These are phyloP conservation scores for Anagrus nilaparvatae DNA, from an alignment of 1,140 invertebrate species.

Conservation along the genomic window DNA sequence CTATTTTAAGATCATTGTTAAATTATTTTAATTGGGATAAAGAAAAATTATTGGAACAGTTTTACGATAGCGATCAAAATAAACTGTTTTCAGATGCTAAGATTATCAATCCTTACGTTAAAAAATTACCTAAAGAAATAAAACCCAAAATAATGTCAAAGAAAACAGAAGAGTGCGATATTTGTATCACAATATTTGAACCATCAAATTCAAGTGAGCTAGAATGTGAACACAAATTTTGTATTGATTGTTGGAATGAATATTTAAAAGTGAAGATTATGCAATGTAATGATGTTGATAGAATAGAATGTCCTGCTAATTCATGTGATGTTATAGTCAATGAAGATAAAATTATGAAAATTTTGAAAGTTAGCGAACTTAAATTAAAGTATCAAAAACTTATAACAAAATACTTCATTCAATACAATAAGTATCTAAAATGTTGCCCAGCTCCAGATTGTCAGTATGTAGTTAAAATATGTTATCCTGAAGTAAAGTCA, in stretches of 20 bases:
- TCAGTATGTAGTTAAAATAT: conserved; percentile 56
- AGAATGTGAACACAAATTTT: background rate
- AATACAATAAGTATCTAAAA: conserved; percentile 58
- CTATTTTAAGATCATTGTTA: conserved; percentile 80
- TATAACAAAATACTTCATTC: conserved; percentile 46
- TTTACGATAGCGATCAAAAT: conserved; percentile 91
- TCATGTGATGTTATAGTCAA: background rate
- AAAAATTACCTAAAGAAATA: too few relatives aligned
- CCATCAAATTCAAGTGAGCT: conserved; percentile 83
- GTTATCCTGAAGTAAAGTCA: conserved; percentile 50
- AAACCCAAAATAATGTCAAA: too few relatives aligned
- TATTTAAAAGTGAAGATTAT: background rate
- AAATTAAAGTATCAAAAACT: background rate
- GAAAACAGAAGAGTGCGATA: conserved; percentile 83
- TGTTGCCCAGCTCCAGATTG: conserved; percentile 75
- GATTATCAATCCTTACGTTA: conserved; percentile 66
- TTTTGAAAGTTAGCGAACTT: conserved; percentile 32
- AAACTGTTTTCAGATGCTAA: conserved; percentile 86
- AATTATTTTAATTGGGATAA: conserved; percentile 99
- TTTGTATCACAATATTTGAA: conserved; percentile 76
- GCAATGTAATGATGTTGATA: conserved; percentile 32
- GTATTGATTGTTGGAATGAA: background rate
- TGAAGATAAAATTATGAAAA: background rate
- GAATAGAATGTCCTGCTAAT: conserved; percentile 50
- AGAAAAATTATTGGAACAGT: conserved; percentile 92